Percentiles rank a stretch among this genome's conserved stretches.
Evolutionary conservation across 2,888 invertebrate genomes (phyloP).

Genomic region (Brenthis daphne): DNA sequence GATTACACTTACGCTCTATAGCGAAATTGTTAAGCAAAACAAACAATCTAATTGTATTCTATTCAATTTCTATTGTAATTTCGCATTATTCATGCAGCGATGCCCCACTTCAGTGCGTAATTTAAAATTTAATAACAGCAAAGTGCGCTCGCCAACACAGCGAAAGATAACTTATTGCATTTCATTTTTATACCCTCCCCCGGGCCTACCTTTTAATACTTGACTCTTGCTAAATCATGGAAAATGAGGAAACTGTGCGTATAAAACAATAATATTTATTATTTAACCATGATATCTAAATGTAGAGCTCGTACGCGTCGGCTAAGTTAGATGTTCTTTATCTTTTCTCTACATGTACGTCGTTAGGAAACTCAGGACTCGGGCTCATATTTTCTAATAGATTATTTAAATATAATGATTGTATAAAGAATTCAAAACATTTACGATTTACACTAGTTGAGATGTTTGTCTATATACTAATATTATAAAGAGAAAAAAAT

Average conservation of each 20-base stretch:
- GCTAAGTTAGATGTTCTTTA: neutral
- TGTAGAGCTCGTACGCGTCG: neutral
- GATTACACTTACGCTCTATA: conserved; percentile 18
- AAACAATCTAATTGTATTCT: conserved; percentile 40
- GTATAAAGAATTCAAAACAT: too few species aligned
- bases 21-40: conserved; percentile 28
- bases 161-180: conserved; percentile 40
- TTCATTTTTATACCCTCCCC: conserved; percentile 33
- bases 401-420: too few species aligned
- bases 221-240: conserved; percentile 33
- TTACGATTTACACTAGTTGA: too few species aligned
- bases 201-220: conserved; percentile 37
- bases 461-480: too few species aligned
- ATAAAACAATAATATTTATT: conserved; percentile 14
- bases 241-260: conserved; percentile 21
- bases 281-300: conserved; percentile 7
- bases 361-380: too few species aligned
- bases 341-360: too few species aligned
- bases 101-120: conserved; percentile 56
- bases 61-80: conserved; percentile 44
- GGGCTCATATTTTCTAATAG: too few species aligned
- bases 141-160: conserved; percentile 41
- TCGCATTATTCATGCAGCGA: conserved; percentile 60
- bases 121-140: conserved; percentile 49
- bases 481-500: too few species aligned